phyloP scores from a whole-genome alignment of 1,140 invertebrate species.

The Hetaerina americana region DNA sequence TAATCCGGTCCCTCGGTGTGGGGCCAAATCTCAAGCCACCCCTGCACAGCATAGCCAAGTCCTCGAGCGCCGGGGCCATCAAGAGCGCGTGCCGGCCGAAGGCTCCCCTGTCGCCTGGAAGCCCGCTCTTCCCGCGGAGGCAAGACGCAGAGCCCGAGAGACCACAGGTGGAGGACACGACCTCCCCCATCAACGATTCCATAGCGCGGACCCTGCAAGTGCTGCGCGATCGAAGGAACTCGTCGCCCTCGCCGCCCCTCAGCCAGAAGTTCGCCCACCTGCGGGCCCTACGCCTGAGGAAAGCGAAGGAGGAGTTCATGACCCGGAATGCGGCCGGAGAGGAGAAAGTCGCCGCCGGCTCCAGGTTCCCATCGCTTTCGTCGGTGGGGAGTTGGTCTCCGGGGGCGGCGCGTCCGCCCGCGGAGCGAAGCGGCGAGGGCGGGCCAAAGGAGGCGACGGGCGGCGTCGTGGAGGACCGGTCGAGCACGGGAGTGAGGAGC shows the following conservation, averaged over 20 bases:
- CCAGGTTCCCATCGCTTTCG: not conserved
- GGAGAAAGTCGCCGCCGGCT: not conserved
- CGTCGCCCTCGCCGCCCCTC: not conserved
- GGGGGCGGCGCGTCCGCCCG: not conserved
- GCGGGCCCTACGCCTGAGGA: not conserved
- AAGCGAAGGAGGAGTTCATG: not conserved
- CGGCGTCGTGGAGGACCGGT: not conserved
- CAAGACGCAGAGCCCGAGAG: conserved; percentile 11
- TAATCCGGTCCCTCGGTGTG: conserved; percentile 19
- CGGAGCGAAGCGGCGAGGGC: conserved; percentile 23
- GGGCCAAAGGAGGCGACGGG: conserved; percentile 32
- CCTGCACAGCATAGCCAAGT: conserved; percentile 21
- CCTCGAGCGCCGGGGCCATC: conserved; percentile 26
- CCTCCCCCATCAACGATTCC: conserved; percentile 13
- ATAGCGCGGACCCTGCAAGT: conserved; percentile 13
- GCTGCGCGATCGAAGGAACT: not conserved
- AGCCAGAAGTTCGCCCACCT: not conserved
- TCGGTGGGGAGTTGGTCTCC: not conserved
- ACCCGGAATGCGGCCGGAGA: not conserved
- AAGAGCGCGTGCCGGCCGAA: conserved; percentile 22
- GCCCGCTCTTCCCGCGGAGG: conserved; percentile 16
- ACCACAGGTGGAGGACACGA: conserved; percentile 10
- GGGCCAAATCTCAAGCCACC: conserved; percentile 12
- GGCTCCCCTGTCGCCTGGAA: conserved; percentile 18
- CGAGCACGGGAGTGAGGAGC: conserved; percentile 20